Conservation (phyloP, 2,113 vertebrate genomes). For the Budorcas taxicolor region DNA sequence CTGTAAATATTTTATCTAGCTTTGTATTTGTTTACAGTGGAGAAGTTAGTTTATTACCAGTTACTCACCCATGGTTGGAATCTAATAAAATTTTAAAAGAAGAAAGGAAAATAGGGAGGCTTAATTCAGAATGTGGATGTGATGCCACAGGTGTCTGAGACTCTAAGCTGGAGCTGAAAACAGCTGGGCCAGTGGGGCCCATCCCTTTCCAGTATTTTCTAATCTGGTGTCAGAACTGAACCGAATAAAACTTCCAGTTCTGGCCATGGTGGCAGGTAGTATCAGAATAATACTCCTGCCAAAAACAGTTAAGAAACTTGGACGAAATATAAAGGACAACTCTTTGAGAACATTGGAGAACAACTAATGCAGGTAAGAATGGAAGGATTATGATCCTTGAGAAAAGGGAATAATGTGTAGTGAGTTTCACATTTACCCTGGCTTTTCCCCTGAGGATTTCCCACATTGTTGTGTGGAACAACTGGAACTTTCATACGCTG, state of each 20-base stretch:
- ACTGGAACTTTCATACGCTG: neutral
- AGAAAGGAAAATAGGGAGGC: neutral
- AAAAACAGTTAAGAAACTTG: neutral
- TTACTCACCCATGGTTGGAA: neutral
- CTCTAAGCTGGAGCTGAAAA: neutral
- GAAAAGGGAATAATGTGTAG: neutral
- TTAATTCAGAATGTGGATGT: neutral
- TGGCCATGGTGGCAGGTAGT: neutral
- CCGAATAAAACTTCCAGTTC: neutral
- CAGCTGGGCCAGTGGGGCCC: neutral
- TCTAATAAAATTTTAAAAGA: neutral
- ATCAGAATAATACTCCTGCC: neutral
- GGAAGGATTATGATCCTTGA: neutral
- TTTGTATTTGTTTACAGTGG: constrained; percentile 19
- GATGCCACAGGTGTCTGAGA: neutral
- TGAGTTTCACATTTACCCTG: neutral
- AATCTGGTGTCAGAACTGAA: neutral
- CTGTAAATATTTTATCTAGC: constrained; percentile 30
- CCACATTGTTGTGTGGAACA: neutral
- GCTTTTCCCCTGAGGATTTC: neutral
- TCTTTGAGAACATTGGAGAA: neutral
- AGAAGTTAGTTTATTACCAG: constrained; percentile 1
- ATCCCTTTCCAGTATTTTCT: neutral
- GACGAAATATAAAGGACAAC: neutral
- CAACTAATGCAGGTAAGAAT: neutral